Evolutionary conservation across 2,888 invertebrate genomes (phyloP).

Genomic region (Galerucella nymphaeae): DNA sequence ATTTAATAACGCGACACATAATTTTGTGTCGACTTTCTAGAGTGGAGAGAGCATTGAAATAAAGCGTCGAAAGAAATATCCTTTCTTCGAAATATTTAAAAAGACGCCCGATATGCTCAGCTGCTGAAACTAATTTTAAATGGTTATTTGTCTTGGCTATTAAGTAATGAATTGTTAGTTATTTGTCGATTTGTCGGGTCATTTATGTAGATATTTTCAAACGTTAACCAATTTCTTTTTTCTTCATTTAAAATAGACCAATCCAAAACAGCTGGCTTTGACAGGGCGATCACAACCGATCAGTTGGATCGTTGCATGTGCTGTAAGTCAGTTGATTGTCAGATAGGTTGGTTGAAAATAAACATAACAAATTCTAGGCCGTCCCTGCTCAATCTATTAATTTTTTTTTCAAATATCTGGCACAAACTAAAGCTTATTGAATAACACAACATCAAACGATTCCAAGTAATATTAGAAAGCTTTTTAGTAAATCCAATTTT

Average conservation of each 20-base stretch:
- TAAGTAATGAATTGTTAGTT: constrained; percentile 10
- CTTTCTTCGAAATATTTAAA: constrained; percentile 38
- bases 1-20: constrained; percentile 41
- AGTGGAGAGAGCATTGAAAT: constrained; percentile 23
- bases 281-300: too few species aligned
- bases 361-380: neutral
- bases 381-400: neutral
- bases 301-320: too few species aligned
- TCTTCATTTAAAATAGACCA: too few species aligned
- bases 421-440: constrained; percentile 6
- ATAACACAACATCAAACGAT: constrained; percentile 3
- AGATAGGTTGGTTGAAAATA: too few species aligned
- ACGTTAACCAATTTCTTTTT: neutral
- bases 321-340: too few species aligned
- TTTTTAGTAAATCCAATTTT: constrained; percentile 24
- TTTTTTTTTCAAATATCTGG: constrained; percentile 1
- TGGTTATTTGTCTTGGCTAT: constrained; percentile 34
- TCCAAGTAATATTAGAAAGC: constrained; percentile 9
- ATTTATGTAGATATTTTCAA: neutral
- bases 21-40: constrained; percentile 25
- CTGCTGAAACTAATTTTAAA: constrained; percentile 35
- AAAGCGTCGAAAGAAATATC: constrained; percentile 38
- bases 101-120: constrained; percentile 28
- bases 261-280: neutral
- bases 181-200: neutral